Evolutionary conservation across 2,888 invertebrate genomes (phyloP), one percentile per base, ranked within the genome.

Genomic region (Archips crataeganus): DNA sequence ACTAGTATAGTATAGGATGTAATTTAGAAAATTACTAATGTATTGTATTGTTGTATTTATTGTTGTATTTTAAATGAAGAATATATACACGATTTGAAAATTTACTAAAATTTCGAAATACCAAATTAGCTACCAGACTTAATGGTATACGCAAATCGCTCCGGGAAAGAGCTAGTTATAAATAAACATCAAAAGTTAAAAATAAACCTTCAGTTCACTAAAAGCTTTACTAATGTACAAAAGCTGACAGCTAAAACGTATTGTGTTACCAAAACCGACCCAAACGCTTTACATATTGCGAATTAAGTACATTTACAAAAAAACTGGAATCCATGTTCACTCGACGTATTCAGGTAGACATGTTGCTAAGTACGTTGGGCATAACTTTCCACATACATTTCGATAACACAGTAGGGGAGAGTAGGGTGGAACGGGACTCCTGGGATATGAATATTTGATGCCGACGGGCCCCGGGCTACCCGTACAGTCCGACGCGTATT

Each of bases 401-500:
- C 57, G 62, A 51, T 51, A 63, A 47, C 73, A 68, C 42, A 34
- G 68, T 10, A 68, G 76, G 81, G 79, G 79, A 77, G 79, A 60
- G 59, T 51, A 76, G 80, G 82, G 77, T 62, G 60, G 65, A 67
- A 69, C 64, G 77, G 77, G 72, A 75, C 79, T 82, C 87, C 85
- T 81, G 75, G 76, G 77, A 81, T 83, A 91, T 93, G 93, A 92
- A 93, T 93, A 91, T 91, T 91, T 89, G 87, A 93, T 92, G 81
- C 69, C 77, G 63, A 67, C 77, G 74, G 76, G 75, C 73, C 68
- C 68, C 64, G 71, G 72, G 60, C 75, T 76, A 78, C 70, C 62
- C 75, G 86, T 82, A 92, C 95, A 62, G 70, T 71, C 59, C 57
- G 59, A 87, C 91, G 42, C 66, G 60, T 63, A 54, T 66, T 66